Conservation (phyloP, 1,140 invertebrate species). For the Drosophila bipectinata region DNA sequence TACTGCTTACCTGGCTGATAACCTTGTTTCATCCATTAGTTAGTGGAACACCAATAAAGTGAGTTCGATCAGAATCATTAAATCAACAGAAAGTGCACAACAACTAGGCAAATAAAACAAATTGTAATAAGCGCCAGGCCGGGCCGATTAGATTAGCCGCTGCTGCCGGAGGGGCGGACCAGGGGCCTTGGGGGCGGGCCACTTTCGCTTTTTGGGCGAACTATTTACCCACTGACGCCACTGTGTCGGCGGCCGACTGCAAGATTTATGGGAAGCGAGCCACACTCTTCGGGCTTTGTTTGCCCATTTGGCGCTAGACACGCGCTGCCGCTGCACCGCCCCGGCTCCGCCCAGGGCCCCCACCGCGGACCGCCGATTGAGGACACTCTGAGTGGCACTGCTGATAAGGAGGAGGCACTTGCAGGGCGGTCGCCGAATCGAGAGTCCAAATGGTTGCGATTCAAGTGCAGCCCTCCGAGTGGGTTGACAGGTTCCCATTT, state of each 20-base stretch:
- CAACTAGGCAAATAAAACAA: conserved; percentile 68
- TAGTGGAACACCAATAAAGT: conserved; percentile 7
- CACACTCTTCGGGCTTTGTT: conserved; percentile 45
- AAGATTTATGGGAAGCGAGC: conserved; percentile 79
- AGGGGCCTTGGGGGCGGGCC: conserved; percentile 9
- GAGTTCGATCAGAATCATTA: conserved; percentile 47
- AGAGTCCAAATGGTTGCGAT: conserved; percentile 25
- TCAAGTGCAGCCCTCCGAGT: conserved; percentile 56
- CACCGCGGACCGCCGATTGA: conserved; percentile 35
- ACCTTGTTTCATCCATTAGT: too few relatives aligned
- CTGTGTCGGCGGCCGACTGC: conserved; percentile 76
- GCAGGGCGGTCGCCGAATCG: conserved; percentile 23
- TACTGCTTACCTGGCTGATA: too few relatives aligned
- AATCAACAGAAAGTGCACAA: conserved; percentile 61
- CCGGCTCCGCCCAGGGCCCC: background rate
- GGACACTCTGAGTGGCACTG: conserved; percentile 75
- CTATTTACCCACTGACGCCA: conserved; percentile 82
- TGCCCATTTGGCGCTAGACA: conserved; percentile 74
- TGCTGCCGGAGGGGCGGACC: background rate
- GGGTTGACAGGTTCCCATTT: conserved; percentile 63
- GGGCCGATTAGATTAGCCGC: conserved; percentile 66
- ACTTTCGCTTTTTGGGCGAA: conserved; percentile 43
- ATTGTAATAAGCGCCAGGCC: conserved; percentile 78
- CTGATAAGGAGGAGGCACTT: conserved; percentile 56
- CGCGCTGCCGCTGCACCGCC: conserved; percentile 31